Conservation (phyloP, 2,113 vertebrate species). For the Galemys pyrenaicus region DNA sequence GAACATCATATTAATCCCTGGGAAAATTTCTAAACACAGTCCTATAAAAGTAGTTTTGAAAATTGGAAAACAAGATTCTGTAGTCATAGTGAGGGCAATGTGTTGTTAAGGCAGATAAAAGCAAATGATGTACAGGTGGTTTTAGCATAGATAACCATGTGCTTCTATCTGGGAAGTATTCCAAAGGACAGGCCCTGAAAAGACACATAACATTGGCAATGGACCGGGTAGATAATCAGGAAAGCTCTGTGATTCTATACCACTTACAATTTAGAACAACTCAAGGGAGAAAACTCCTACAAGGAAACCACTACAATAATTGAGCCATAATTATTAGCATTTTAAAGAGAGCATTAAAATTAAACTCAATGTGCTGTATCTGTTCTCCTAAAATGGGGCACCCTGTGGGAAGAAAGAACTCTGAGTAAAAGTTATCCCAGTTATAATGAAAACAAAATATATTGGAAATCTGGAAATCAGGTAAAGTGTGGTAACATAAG, state of each 20-base stretch:
- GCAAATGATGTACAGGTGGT: not conserved
- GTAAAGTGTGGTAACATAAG: not conserved
- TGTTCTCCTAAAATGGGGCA: conserved; percentile 5
- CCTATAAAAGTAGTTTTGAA: not conserved
- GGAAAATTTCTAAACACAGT: not conserved
- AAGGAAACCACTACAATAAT: conserved; percentile 15
- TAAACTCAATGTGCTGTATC: not conserved
- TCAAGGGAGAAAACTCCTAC: not conserved
- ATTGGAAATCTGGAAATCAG: not conserved
- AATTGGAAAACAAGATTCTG: not conserved
- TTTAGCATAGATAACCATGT: not conserved
- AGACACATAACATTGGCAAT: not conserved
- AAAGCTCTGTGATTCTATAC: not conserved
- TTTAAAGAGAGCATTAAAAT: conserved; percentile 63
- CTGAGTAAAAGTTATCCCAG: not conserved
- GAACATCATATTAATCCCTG: not conserved
- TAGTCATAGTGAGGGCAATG: not conserved
- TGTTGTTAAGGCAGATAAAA: conserved; percentile 8
- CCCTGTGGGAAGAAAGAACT: not conserved
- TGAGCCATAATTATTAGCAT: conserved; percentile 23
- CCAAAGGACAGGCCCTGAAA: not conserved
- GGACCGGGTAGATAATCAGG: not conserved
- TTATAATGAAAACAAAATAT: not conserved
- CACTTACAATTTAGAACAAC: not conserved
- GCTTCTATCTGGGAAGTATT: not conserved